Base-by-base conservation (phyloP, 2,888 invertebrate genomes). In the Caenorhabditis doughertyi region DNA sequence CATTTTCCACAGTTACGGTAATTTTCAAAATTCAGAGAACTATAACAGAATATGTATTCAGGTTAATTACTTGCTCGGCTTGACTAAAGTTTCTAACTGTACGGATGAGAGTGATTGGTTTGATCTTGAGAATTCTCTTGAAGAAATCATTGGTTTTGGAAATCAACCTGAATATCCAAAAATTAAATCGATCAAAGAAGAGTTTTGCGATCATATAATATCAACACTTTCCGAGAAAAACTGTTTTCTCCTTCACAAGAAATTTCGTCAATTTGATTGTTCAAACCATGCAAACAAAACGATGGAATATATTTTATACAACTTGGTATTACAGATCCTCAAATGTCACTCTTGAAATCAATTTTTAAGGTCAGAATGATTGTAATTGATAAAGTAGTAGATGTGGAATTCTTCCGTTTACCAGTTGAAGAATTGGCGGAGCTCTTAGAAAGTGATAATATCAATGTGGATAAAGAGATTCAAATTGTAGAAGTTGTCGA, bases 141-240 rank as follows among this genome's bases (percentile, higher is more conserved):
- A 99, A 95, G 42, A 99, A 98, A 92, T 99, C 98, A 91, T 99
- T 98, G 56, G 95, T 94, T 60, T 94, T 95, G 93, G 96, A 96
- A 29, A 98, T 97, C 94, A 98, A 95, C 21, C 47, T 3, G 16
- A 32, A 11, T 2, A 98, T 96, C 0, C 98, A 98, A 83, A 98
- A 97, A 93, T 99, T 99, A 79, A 23, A 25, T n/a, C 1, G 0
- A 51, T 64, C n/a, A 42, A 62, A 16, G 29, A 76, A 18, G 35
- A 29, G 4, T 58, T 79, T n/a, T 62, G 71, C 29, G 71, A 65
- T 16, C 71, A 56, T 65, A 71, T 71, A 39, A 32, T 58, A 13
- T 47, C 64, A 3, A 65, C 65, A 0, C 18, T 71, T 13, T 39
- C 42, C 3, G 76, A 81, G 29, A 2, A 29, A 2, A 81, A 81